Percentiles rank a stretch among this genome's conserved stretches.
These are phyloP conservation scores for Heterodera filipjevi DNA, from an alignment of 2,888 invertebrate genomes.

Conservation along the genomic window DNA sequence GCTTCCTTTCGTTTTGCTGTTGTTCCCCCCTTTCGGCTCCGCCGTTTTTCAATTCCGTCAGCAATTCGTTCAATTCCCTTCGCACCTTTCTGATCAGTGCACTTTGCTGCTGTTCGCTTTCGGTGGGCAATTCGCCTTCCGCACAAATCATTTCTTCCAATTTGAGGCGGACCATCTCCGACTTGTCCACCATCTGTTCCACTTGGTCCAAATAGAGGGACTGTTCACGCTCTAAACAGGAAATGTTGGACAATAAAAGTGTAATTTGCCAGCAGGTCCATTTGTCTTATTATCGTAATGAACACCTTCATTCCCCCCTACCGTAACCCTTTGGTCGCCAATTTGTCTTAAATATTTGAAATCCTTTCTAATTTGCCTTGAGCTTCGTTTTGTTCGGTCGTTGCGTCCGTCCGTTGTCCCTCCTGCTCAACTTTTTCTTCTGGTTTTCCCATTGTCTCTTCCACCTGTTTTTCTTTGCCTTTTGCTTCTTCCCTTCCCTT, in stretches of 20 bases:
- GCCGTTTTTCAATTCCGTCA: not conserved
- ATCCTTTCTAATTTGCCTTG: no score
- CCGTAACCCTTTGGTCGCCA: no score
- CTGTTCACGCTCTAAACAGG: not conserved
- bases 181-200: not conserved
- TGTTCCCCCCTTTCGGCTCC: slow-evolving; percentile 1
- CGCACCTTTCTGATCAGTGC: not conserved
- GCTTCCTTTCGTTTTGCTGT: not conserved
- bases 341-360: no score
- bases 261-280: not conserved
- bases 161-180: not conserved
- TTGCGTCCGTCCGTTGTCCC: no score
- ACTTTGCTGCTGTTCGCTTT: slow-evolving; percentile 11
- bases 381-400: no score
- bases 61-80: not conserved
- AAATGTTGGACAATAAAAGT: no score
- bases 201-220: not conserved
- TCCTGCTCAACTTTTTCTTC: no score
- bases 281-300: no score
- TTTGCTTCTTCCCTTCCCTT: no score
- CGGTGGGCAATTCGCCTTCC: slow-evolving; percentile 5
- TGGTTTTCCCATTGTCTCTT: no score
- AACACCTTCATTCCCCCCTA: no score
- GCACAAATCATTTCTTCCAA: slow-evolving; percentile 4
- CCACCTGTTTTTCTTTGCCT: no score